phyloP scores from a whole-genome alignment of 2,797 vertebrate species.

The Geotrypetes seraphini region DNA sequence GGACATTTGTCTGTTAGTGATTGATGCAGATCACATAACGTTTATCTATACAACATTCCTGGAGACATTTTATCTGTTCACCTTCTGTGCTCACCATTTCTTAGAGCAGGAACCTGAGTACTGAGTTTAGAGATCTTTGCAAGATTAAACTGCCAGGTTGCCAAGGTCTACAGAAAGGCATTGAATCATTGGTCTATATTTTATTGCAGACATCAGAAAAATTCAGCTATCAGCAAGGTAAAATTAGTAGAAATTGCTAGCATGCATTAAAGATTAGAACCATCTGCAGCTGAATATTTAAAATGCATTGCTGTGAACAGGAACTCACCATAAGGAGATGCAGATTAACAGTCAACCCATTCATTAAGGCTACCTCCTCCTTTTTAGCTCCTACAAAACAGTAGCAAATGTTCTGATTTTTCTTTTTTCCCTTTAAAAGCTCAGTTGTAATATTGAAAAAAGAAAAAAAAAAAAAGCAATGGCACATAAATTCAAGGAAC shows the following conservation, averaged over 20 bases:
- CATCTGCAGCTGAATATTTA: conserved; percentile 13
- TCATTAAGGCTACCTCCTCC: conserved; percentile 86
- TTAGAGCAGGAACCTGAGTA: not conserved
- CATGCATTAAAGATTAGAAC: conserved; percentile 23
- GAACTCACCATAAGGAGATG: conserved; percentile 80
- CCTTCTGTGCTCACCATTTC: not conserved
- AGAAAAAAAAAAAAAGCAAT: conserved; percentile 15
- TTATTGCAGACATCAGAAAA: conserved; percentile 4
- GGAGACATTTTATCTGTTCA: not conserved
- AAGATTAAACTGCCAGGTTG: not conserved
- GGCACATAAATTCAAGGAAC: not conserved
- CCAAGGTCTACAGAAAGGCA: conserved; percentile 7
- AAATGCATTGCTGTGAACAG: conserved; percentile 7
- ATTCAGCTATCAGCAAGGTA: conserved; percentile 1
- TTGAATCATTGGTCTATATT: not conserved
- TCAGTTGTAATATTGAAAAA: not conserved
- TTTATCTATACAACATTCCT: not conserved
- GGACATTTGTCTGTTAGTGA: not conserved
- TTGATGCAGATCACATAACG: fast-evolving
- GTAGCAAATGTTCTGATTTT: conserved; percentile 9
- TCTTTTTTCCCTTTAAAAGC: conserved; percentile 13
- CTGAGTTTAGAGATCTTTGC: not conserved
- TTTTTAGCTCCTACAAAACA: conserved; percentile 65
- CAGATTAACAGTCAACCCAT: conserved; percentile 85
- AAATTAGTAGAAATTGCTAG: conserved; percentile 5